Evolutionary conservation across 2,797 vertebrate species (phyloP), one percentile per base, ranked within the genome.

Genomic region (Liasis olivaceus): DNA sequence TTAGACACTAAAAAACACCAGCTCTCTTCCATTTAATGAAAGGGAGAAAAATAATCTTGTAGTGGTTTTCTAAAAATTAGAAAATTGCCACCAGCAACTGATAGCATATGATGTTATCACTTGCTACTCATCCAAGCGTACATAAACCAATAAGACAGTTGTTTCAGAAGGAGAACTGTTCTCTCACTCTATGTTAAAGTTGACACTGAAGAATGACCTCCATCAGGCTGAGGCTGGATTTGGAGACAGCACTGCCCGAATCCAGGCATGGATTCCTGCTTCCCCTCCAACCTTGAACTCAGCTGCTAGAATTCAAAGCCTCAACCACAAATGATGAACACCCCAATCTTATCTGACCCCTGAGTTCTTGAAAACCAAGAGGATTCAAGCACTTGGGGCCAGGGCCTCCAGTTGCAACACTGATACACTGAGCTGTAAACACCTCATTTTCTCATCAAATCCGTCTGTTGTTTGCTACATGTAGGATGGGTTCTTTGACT

Each of bases 111-210:
- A 90, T 88, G 90, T 81, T 72, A 89, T 88, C 88, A 90, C 7
- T 63, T 66, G 91, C 5, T 91, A 91, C 69, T 88, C 89, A 88
- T 88, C 56, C 89, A 92, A 88, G 88, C 47, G 62, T 69, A 85
- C 36, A 66, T 84, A 63, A 90, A 88, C 62, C 3, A 22, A 31
- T 8, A 88, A 88, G 92, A 54, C 26, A 4, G 63, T 11, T 90
- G 54, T 84, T 24, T 47, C 85, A n/a, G 15, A 86, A 36, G 11
- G 64, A 60, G 85, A 88, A 51, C 20, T 2, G 88, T 93, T 93
- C 85, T 86, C 91, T 92, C 88, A 85, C 58, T 87, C 91, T 66
- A 85, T 89, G 89, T 9, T 94, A 91, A 63, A 64, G 86, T 64
- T 90, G 60, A 77, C 62, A 87, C 31, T 58, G 60, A 89, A 81